Conservation (phyloP, 2,888 invertebrate species). For the Brenthis ino region DNA sequence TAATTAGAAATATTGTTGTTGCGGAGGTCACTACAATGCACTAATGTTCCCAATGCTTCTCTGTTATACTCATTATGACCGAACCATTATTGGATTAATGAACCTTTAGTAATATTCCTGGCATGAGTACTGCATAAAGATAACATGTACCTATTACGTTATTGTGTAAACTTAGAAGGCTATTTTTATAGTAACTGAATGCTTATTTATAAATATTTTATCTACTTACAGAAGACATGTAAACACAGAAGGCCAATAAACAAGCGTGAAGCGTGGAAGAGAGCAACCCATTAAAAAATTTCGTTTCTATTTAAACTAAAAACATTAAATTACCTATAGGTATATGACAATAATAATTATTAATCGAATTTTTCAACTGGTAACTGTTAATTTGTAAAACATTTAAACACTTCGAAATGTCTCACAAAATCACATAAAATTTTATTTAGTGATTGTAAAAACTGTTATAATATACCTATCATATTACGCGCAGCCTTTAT, state of each 20-base stretch:
- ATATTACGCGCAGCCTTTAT: too few species aligned
- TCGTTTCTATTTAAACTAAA: too few species aligned
- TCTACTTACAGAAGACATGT: conserved; percentile 6
- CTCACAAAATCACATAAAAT: too few species aligned
- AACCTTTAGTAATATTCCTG: conserved; percentile 53
- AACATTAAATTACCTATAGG: too few species aligned
- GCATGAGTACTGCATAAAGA: conserved; percentile 38
- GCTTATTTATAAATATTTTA: conserved; percentile 16
- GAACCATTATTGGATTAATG: conserved; percentile 64
- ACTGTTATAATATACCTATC: too few species aligned
- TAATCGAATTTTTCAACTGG: too few species aligned
- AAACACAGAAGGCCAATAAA: neutral
- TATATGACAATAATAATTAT: too few species aligned
- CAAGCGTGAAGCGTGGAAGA: neutral
- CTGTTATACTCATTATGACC: conserved; percentile 51
- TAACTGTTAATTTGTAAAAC: too few species aligned
- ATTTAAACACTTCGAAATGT: too few species aligned
- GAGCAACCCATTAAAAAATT: neutral
- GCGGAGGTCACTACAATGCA: conserved; percentile 64
- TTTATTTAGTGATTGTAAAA: too few species aligned
- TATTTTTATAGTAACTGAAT: conserved; percentile 30
- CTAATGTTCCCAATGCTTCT: conserved; percentile 57
- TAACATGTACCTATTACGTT: conserved; percentile 37
- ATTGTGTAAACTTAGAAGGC: conserved; percentile 36
- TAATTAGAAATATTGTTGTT: conserved; percentile 66